phyloP scores from a whole-genome alignment of 1,140 invertebrate genomes.

The Zaprionus gabonicus region DNA sequence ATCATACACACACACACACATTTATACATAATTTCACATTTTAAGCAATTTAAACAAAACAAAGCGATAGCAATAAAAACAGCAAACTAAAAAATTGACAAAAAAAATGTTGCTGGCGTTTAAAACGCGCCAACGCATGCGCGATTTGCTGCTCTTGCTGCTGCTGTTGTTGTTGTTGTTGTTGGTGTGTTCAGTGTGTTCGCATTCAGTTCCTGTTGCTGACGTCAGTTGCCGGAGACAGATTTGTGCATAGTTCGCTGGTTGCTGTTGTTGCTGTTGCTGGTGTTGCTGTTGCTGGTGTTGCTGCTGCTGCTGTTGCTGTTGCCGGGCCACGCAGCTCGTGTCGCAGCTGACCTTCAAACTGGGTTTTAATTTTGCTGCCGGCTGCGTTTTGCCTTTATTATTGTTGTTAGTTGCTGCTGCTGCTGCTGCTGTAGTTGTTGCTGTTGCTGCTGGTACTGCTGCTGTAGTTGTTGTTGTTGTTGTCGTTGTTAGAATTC shows the following conservation, averaged over 20 bases:
- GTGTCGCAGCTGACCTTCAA: constrained; percentile 78
- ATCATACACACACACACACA: constrained; percentile 1
- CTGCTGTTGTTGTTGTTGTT: background rate
- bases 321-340: constrained; percentile 77
- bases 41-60: background rate
- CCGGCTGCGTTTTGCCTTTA: constrained; percentile 65
- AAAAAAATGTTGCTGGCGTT: constrained; percentile 21
- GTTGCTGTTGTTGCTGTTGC: constrained; percentile 20
- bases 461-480: constrained; percentile 20
- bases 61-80: constrained; percentile 6
- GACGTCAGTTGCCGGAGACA: constrained; percentile 47
- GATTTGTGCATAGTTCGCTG: constrained; percentile 62
- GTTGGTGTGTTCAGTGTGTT: constrained; percentile 2
- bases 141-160: constrained; percentile 7
- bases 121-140: constrained; percentile 52
- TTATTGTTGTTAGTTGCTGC: constrained; percentile 34
- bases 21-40: background rate
- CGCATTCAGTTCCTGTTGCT: constrained; percentile 60
- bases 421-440: constrained; percentile 12
- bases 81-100: background rate
- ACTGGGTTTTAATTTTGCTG: constrained; percentile 78
- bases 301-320: constrained; percentile 25
- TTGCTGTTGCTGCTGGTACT: background rate
- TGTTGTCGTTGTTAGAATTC: constrained; percentile 57
- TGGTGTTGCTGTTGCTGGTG: constrained; percentile 11